A percentile compares a stretch with the other conserved stretches of the same genome.
Evolutionary conservation across 2,113 vertebrate genomes (phyloP).

Genomic region (Choloepus hoffmanni): DNA sequence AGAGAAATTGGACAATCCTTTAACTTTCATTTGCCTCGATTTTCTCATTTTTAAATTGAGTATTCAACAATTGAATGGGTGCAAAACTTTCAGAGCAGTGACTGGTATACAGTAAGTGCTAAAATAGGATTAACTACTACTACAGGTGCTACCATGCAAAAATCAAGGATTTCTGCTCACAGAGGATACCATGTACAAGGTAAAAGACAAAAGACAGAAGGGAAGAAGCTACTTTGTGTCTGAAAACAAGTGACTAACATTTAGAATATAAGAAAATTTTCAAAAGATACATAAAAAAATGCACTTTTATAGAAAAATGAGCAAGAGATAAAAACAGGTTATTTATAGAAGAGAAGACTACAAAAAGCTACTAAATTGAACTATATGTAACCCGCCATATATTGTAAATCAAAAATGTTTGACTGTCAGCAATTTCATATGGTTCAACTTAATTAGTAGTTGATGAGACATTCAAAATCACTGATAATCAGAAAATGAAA

Average conservation of each 20-base stretch:
- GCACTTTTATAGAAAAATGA: background rate
- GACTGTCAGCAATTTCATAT: background rate
- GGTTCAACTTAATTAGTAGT: background rate
- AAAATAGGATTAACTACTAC: background rate
- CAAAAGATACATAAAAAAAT: background rate
- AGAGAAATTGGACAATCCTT: background rate
- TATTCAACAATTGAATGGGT: background rate
- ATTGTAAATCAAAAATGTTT: background rate
- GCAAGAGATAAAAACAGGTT: background rate
- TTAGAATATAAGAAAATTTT: background rate
- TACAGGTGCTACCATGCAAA: background rate
- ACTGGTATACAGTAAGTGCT: background rate
- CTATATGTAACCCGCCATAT: background rate
- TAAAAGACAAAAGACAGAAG: background rate
- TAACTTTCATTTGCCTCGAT: background rate
- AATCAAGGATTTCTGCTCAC: background rate
- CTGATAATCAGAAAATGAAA: background rate
- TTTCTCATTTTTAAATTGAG: background rate
- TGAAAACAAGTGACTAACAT: background rate
- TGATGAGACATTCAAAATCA: background rate
- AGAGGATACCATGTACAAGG: background rate
- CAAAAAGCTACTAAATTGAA: background rate
- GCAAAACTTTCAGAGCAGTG: background rate
- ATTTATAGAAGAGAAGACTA: background rate
- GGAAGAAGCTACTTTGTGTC: background rate